Evolutionary conservation across 2,113 vertebrate species (phyloP).

Genomic region (Rhizomys pruinosus): DNA sequence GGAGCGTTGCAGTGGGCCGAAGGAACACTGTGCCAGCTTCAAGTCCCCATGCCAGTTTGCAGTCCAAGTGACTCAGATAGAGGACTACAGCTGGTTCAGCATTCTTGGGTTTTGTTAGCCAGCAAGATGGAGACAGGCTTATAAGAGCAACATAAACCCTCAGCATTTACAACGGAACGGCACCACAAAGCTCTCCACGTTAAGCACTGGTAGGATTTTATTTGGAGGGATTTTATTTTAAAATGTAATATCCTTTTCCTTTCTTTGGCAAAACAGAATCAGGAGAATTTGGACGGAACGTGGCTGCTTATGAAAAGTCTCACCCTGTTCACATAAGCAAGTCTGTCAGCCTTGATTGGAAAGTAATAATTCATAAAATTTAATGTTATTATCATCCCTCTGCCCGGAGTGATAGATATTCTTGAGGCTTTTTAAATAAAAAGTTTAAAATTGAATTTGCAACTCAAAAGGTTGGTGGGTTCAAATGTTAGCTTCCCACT

Average conservation of each 20-base stretch:
- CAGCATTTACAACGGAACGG: constrained; percentile 79
- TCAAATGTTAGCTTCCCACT: constrained; percentile 73
- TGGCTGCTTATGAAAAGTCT: constrained; percentile 81
- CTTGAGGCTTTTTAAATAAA: constrained; percentile 79
- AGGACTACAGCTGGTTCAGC: constrained; percentile 77
- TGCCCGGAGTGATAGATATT: constrained; percentile 74
- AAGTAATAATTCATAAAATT: constrained; percentile 84
- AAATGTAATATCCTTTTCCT: constrained; percentile 77
- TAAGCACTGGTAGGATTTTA: constrained; percentile 81
- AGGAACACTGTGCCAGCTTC: constrained; percentile 20
- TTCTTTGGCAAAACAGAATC: constrained; percentile 77
- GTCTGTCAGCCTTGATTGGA: constrained; percentile 82
- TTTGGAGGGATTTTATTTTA: constrained; percentile 83
- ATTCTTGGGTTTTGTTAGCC: constrained; percentile 50
- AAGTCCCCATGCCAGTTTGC: constrained; percentile 47
- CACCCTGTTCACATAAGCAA: constrained; percentile 81
- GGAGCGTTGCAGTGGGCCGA: accelerated
- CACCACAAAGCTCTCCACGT: constrained; percentile 73
- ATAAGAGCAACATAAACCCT: constrained; percentile 81
- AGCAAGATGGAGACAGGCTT: constrained; percentile 77
- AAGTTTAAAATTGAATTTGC: constrained; percentile 78
- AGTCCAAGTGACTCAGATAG: constrained; percentile 74
- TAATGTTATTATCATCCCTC: constrained; percentile 79
- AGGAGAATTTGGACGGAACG: constrained; percentile 79
- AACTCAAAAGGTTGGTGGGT: constrained; percentile 74